Evolutionary conservation across 2,113 vertebrate species (phyloP).

Genomic region (Myotis davidii): DNA sequence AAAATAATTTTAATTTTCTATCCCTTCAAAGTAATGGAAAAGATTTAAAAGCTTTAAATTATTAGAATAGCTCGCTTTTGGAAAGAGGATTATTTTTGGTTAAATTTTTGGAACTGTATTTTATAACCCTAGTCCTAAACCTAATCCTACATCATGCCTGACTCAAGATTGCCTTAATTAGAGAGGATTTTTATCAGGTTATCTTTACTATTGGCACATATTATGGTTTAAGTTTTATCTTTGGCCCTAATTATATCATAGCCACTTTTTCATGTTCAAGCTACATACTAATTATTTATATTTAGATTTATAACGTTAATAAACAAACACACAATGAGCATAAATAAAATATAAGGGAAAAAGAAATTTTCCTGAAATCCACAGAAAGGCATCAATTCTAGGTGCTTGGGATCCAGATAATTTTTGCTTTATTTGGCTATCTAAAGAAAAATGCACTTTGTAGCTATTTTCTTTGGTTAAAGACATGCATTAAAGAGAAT

Average conservation of each 20-base stretch:
- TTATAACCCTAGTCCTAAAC: conserved; percentile 28
- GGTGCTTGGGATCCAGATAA: background rate
- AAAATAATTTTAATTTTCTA: conserved; percentile 63
- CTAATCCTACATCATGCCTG: conserved; percentile 42
- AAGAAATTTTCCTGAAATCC: background rate
- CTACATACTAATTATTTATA: background rate
- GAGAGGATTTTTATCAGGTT: conserved; percentile 23
- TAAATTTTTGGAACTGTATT: conserved; percentile 47
- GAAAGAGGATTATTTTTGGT: conserved; percentile 61
- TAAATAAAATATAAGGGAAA: background rate
- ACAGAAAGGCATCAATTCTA: background rate
- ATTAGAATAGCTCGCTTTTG: conserved; percentile 53
- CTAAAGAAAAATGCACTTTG: background rate
- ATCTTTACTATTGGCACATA: background rate
- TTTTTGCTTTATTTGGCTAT: conserved; percentile 13
- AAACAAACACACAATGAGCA: background rate
- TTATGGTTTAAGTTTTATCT: background rate
- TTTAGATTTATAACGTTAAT: conserved; percentile 1
- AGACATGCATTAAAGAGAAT: background rate
- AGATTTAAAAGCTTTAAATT: conserved; percentile 60
- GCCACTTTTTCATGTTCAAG: background rate
- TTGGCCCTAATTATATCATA: background rate
- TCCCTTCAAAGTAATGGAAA: conserved; percentile 43
- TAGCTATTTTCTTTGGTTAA: background rate
- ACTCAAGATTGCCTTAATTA: conserved; percentile 61